Percentiles rank a stretch among this genome's conserved stretches.
Evolutionary conservation across 35 echinoderm and acorn worm species (phyloP).

Genomic region (Amphiura filiformis): DNA sequence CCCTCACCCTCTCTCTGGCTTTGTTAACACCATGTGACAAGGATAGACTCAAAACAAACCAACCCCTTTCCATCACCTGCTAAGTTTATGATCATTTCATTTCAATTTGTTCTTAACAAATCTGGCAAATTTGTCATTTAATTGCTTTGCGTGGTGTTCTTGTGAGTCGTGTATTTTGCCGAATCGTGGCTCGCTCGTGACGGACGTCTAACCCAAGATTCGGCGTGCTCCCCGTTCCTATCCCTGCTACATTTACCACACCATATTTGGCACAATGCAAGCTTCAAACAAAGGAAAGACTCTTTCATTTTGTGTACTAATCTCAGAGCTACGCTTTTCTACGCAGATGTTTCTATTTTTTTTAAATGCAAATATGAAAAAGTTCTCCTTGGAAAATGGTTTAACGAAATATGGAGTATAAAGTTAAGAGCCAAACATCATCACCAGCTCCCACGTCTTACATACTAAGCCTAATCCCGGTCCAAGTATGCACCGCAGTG

Average conservation of each 20-base stretch:
- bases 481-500: too few species aligned
- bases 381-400: neutral
- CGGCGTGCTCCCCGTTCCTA: neutral
- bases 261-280: too few species aligned
- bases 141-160: neutral
- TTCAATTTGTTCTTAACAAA: neutral
- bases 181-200: neutral
- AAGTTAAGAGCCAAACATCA: neutral
- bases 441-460: neutral
- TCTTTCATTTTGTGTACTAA: slow-evolving; percentile 12
- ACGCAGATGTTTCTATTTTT: slow-evolving; percentile 5
- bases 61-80: neutral
- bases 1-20: neutral
- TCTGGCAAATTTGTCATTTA: slow-evolving; percentile 8
- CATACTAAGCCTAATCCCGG: neutral
- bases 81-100: slow-evolving; percentile 15
- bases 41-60: neutral
- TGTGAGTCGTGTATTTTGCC: neutral
- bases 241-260: neutral
- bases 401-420: neutral
- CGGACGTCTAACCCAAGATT: neutral
- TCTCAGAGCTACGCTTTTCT: slow-evolving; percentile 9
- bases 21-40: neutral
- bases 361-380: slow-evolving; percentile 2
- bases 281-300: neutral